phyloP scores from a whole-genome alignment of 2,113 vertebrate species.

The Hydrochoerus hydrochaeris region DNA sequence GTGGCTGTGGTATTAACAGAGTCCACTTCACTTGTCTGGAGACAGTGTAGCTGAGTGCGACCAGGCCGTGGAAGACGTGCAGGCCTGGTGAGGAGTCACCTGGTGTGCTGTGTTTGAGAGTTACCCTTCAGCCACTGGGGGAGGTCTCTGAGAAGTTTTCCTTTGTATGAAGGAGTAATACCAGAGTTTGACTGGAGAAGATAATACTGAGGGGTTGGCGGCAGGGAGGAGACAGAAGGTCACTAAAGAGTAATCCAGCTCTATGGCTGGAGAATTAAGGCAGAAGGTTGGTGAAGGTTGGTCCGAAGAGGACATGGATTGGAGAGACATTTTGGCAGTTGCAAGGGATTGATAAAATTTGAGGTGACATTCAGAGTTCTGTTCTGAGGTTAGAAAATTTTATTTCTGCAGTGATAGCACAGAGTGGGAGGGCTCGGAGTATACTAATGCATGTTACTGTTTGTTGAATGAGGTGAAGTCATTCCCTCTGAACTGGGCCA shows the following conservation, averaged over 20 bases:
- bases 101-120: not conserved
- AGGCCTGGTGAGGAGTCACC: not conserved
- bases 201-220: not conserved
- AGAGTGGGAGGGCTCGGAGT: not conserved
- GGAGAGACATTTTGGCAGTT: not conserved
- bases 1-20: not conserved
- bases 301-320: not conserved
- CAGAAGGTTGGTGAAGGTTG: not conserved
- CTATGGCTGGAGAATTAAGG: not conserved
- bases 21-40: not conserved
- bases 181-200: not conserved
- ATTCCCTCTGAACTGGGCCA: conserved; percentile 33
- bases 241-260: not conserved
- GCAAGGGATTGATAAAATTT: not conserved
- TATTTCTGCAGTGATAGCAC: not conserved
- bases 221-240: not conserved
- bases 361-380: not conserved
- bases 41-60: not conserved
- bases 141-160: not conserved
- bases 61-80: not conserved
- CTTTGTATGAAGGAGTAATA: conserved; percentile 13
- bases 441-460: not conserved
- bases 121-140: not conserved
- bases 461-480: not conserved
- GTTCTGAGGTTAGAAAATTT: conserved; percentile 3